phyloP scores from a whole-genome alignment of 2,797 vertebrate species.

The Chelmon rostratus region DNA sequence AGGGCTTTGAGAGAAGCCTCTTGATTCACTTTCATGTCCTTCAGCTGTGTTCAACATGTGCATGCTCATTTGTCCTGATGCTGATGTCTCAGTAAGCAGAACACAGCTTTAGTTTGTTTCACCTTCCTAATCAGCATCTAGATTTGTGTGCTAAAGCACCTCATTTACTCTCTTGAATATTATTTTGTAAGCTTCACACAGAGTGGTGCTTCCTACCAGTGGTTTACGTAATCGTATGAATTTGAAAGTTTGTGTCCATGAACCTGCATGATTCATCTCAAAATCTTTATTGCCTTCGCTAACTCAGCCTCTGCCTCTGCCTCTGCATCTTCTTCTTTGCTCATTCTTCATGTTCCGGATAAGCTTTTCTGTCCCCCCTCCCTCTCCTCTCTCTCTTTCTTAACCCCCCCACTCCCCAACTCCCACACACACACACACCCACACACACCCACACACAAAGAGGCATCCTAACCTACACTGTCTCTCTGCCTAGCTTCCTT shows the following conservation, averaged over 20 bases:
- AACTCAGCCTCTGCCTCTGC: not conserved
- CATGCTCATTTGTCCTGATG: not conserved
- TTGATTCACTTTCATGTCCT: conserved; percentile 1
- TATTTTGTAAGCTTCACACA: not conserved
- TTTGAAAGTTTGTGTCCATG: not conserved
- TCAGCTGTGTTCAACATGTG: not conserved
- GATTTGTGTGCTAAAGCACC: not conserved
- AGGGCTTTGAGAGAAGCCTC: not conserved
- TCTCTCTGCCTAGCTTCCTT: conserved; percentile 57
- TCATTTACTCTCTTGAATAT: conserved; percentile 6
- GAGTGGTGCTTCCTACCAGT: not conserved
- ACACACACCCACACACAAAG: conserved; percentile 21
- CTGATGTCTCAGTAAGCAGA: not conserved
- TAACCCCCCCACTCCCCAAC: not conserved
- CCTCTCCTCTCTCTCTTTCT: not conserved
- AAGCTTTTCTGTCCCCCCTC: conserved; percentile 10
- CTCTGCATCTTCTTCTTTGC: not conserved
- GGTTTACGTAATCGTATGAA: not conserved
- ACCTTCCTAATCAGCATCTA: not conserved
- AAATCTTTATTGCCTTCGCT: not conserved
- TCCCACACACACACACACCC: conserved; percentile 15
- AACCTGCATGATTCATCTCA: not conserved
- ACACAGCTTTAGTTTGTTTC: not conserved
- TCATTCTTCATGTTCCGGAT: not conserved
- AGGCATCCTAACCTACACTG: conserved; percentile 35